phyloP scores from a whole-genome alignment of 2,888 invertebrate genomes.

The Eugnorisma glareosa region DNA sequence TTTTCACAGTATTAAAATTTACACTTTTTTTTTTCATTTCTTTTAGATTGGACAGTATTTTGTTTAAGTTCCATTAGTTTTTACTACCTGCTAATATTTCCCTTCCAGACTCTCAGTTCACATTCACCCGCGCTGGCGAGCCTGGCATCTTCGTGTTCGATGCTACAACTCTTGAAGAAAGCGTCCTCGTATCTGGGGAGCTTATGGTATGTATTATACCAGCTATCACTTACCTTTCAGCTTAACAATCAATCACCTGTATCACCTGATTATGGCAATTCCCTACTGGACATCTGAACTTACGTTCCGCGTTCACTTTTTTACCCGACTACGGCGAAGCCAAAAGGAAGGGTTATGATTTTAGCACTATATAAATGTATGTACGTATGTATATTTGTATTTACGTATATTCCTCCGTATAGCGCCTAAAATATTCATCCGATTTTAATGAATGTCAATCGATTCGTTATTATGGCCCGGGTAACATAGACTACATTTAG shows the following conservation, averaged over 20 bases:
- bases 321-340: too few relatives aligned
- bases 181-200: constrained; percentile 83
- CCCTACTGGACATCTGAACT: background rate
- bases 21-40: background rate
- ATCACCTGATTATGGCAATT: background rate
- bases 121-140: constrained; percentile 85
- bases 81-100: background rate
- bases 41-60: background rate
- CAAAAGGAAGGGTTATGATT: too few relatives aligned
- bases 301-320: background rate
- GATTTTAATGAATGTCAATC: too few relatives aligned
- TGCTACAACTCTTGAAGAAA: constrained; percentile 77
- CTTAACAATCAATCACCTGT: background rate
- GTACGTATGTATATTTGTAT: too few relatives aligned
- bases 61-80: background rate
- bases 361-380: too few relatives aligned
- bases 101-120: constrained; percentile 89
- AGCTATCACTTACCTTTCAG: background rate
- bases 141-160: constrained; percentile 87
- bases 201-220: constrained; percentile 82
- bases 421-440: too few relatives aligned
- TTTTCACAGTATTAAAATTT: background rate
- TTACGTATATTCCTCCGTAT: too few relatives aligned
- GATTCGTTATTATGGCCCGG: too few relatives aligned
- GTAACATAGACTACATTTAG: too few relatives aligned